Conservation (phyloP, 2,888 invertebrate species). For the Alcis repandata region DNA sequence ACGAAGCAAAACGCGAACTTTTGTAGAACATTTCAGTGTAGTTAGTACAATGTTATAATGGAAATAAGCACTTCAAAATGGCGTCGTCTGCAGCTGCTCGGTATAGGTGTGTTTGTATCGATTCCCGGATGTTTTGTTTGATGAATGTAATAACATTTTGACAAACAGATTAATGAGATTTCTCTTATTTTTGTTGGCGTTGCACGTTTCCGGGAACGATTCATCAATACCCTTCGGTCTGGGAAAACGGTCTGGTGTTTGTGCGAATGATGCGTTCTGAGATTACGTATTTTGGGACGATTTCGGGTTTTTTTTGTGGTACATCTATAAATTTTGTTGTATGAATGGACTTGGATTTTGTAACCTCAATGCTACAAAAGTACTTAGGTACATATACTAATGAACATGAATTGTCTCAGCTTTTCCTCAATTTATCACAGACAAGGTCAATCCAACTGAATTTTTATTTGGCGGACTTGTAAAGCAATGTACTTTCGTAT, state of each 20-base stretch:
- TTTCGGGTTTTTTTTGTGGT: not conserved
- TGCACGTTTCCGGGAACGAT: constrained; percentile 39
- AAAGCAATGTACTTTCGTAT: not conserved
- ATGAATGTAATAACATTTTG: constrained; percentile 62
- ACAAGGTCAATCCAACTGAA: not conserved
- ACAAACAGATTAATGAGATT: constrained; percentile 54
- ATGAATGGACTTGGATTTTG: too few species aligned
- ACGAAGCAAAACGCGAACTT: constrained; percentile 87
- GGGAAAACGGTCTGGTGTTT: constrained; percentile 18
- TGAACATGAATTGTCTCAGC: not conserved
- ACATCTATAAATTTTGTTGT: not conserved
- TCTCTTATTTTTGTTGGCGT: constrained; percentile 38
- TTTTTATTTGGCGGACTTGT: not conserved
- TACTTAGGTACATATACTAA: not conserved
- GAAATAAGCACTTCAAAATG: constrained; percentile 87
- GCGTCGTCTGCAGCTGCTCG: constrained; percentile 80
- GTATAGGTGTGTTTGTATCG: constrained; percentile 72
- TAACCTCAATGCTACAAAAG: not conserved
- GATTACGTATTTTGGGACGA: not conserved
- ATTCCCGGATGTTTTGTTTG: constrained; percentile 67
- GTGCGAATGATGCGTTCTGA: constrained; percentile 22
- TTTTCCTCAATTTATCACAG: not conserved
- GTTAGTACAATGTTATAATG: constrained; percentile 87
- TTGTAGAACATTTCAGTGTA: constrained; percentile 87
- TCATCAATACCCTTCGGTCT: constrained; percentile 6